Percentiles rank a stretch among this genome's conserved stretches.
These are phyloP conservation scores for Cryptus armator DNA, from an alignment of 2,888 invertebrate species.

Conservation along the genomic window DNA sequence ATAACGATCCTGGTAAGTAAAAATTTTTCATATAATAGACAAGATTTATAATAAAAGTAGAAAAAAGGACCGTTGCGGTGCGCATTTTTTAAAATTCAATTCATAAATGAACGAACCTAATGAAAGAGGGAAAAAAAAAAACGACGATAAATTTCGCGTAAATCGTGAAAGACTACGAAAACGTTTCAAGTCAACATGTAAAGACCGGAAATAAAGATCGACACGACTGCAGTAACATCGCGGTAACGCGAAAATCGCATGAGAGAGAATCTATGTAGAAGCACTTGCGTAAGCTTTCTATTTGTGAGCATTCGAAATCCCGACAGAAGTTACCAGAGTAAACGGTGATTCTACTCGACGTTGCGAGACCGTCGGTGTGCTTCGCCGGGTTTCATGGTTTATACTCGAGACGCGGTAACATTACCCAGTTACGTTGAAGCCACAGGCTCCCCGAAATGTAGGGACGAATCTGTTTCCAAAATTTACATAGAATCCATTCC, in stretches of 20 bases:
- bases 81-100: not conserved
- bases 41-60: not conserved
- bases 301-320: slow-evolving; percentile 48
- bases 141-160: not conserved
- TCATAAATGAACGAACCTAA: not conserved
- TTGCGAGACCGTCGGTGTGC: slow-evolving; percentile 48
- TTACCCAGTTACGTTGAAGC: slow-evolving; percentile 19
- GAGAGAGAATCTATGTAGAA: not conserved
- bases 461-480: slow-evolving; percentile 30
- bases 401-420: slow-evolving; percentile 21
- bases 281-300: slow-evolving; percentile 22
- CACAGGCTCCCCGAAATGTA: slow-evolving; percentile 20
- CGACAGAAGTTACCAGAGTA: slow-evolving; percentile 37
- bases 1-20: slow-evolving; percentile 91
- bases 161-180: not conserved
- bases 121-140: not conserved
- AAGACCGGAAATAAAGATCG: not conserved
- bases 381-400: slow-evolving; percentile 49
- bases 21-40: not conserved
- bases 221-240: not conserved
- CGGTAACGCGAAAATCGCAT: not conserved
- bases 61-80: not conserved
- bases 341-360: slow-evolving; percentile 53
- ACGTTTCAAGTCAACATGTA: not conserved
- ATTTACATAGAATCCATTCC: slow-evolving; percentile 49